Conservation (phyloP, 2,797 vertebrate species). For the Ispidina lecontei region DNA sequence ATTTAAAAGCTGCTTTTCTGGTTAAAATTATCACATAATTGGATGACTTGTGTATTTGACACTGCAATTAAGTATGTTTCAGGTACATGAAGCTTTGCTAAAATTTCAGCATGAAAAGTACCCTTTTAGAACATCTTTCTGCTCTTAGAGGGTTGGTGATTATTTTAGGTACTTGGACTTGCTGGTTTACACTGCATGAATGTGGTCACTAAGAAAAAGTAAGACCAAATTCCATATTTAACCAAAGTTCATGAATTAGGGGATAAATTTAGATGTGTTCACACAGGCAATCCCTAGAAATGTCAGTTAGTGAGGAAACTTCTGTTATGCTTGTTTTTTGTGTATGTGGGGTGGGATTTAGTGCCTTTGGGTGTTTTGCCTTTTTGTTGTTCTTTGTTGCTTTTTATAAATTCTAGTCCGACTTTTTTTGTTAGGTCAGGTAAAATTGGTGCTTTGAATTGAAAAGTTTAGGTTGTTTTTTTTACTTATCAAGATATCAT, state of each 20-base stretch:
- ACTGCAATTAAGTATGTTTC: background rate
- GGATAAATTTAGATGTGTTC: constrained; percentile 29
- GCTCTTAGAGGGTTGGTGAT: background rate
- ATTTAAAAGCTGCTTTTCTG: constrained; percentile 21
- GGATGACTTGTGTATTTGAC: background rate
- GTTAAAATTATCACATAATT: background rate
- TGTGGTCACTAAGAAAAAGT: background rate
- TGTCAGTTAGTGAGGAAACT: background rate
- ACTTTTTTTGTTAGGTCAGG: background rate
- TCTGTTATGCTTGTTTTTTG: background rate
- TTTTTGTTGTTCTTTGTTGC: too few relatives aligned
- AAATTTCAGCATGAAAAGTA: background rate
- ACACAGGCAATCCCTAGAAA: background rate
- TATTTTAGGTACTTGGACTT: background rate
- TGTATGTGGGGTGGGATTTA: background rate
- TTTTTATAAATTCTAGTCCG: background rate
- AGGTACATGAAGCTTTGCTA: background rate
- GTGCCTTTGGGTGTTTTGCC: too few relatives aligned
- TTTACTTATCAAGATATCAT: background rate
- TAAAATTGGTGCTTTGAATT: background rate
- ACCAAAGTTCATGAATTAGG: background rate
- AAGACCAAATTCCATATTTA: background rate
- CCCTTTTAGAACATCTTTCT: background rate
- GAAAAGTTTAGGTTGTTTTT: background rate
- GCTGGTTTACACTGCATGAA: background rate